phyloP scores from a whole-genome alignment of 1,140 invertebrate species.

The Ceratina japonica region DNA sequence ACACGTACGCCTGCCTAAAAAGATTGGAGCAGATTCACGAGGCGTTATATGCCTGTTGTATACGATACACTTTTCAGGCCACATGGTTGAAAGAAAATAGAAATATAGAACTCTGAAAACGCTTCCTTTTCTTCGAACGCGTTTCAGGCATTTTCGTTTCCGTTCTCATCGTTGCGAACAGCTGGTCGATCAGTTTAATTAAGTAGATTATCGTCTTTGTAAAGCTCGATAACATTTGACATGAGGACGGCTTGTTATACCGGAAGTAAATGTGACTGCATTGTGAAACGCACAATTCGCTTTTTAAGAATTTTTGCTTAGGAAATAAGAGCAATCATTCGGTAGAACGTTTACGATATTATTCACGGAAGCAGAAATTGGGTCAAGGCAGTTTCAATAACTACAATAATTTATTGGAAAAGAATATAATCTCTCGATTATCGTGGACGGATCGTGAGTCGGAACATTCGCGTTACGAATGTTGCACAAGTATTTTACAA shows the following conservation, averaged over 20 bases:
- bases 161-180: neutral
- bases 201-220: constrained; percentile 48
- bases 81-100: too few species aligned
- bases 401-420: constrained; percentile 59
- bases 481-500: constrained; percentile 60
- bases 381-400: constrained; percentile 37
- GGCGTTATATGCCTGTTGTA: too few species aligned
- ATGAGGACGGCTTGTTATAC: constrained; percentile 21
- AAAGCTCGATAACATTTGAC: constrained; percentile 64
- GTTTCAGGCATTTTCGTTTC: neutral
- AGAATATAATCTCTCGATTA: constrained; percentile 20
- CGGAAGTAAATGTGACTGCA: constrained; percentile 45
- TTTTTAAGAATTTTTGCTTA: neutral
- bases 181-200: neutral
- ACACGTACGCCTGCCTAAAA: too few species aligned
- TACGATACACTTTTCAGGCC: too few species aligned
- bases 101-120: too few species aligned
- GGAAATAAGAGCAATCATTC: constrained; percentile 5
- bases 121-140: neutral
- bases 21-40: too few species aligned
- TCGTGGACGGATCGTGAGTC: constrained; percentile 48
- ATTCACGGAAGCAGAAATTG: constrained; percentile 20
- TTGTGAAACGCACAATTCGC: neutral
- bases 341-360: constrained; percentile 12
- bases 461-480: constrained; percentile 31